Evolutionary conservation across 1,140 invertebrate species (phyloP).

Genomic region (Wasmannia auropunctata): DNA sequence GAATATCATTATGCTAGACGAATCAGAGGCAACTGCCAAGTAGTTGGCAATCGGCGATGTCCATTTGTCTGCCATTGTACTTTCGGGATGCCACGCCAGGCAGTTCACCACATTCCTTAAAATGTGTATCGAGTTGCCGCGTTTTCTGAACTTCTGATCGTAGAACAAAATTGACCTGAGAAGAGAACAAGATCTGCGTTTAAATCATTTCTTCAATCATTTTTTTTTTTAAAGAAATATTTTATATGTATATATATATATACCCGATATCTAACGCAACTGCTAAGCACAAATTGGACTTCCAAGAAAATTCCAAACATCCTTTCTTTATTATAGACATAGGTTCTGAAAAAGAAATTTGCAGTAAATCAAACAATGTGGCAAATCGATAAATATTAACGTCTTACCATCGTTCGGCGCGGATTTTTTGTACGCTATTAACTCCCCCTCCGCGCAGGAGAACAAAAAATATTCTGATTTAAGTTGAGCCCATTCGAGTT

Average conservation of each 20-base stretch:
- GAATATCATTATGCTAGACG: conserved; percentile 86
- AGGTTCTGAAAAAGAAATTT: conserved; percentile 69
- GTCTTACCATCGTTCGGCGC: conserved; percentile 81
- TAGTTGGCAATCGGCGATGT: conserved; percentile 87
- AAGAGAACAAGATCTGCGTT: conserved; percentile 50
- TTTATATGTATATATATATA: conserved; percentile 34
- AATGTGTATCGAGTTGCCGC: conserved; percentile 63
- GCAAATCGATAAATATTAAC: neutral
- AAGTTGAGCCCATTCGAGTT: conserved; percentile 82
- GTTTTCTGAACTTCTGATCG: conserved; percentile 72
- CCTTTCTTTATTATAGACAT: conserved; percentile 75
- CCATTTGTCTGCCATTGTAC: conserved; percentile 86
- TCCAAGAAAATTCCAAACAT: conserved; percentile 88
- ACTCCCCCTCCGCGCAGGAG: conserved; percentile 84
- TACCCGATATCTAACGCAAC: conserved; percentile 88
- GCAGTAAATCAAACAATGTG: neutral
- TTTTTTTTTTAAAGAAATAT: neutral
- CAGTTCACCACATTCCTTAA: conserved; percentile 87
- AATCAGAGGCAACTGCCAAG: conserved; percentile 88
- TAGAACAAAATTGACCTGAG: conserved; percentile 78
- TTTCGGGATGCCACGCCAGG: conserved; percentile 90
- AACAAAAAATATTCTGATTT: conserved; percentile 82
- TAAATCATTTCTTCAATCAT: conserved; percentile 8
- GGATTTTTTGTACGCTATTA: conserved; percentile 84
- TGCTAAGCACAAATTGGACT: conserved; percentile 86